These are phyloP conservation scores for Callipepla squamata DNA, from an alignment of 2,113 vertebrate genomes.

Conservation along the genomic window DNA sequence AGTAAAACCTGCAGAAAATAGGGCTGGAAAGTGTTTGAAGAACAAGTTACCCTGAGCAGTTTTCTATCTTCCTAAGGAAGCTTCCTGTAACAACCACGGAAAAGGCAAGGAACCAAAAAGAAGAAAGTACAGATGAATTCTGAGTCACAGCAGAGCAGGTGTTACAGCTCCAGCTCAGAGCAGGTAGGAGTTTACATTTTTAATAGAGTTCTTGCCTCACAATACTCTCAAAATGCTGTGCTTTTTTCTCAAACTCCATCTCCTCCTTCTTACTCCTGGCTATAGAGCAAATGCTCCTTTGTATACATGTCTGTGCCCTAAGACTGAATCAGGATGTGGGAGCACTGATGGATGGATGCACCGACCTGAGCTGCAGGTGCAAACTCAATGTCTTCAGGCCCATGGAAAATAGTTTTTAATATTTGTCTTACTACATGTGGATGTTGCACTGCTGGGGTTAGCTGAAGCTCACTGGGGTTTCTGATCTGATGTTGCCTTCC, in stretches of 20 bases:
- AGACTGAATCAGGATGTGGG: not conserved
- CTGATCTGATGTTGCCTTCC: not conserved
- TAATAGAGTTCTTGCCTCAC: not conserved
- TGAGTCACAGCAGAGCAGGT: not conserved
- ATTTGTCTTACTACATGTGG: not conserved
- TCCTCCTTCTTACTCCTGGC: not conserved
- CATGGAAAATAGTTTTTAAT: not conserved
- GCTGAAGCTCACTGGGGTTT: not conserved
- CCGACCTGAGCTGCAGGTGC: not conserved
- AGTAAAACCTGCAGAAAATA: not conserved
- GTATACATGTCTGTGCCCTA: not conserved
- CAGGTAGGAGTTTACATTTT: not conserved
- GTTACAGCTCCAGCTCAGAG: not conserved
- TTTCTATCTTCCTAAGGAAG: not conserved
- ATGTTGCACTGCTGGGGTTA: not conserved
- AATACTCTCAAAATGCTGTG: not conserved
- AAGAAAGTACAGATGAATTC: not conserved
- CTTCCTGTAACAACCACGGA: not conserved
- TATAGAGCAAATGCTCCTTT: not conserved
- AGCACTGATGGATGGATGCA: accelerated
- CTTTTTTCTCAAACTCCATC: not conserved
- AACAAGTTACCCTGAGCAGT: not conserved
- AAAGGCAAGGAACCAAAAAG: not conserved
- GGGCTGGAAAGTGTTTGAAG: not conserved
- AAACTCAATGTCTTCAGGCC: not conserved